Evolutionary conservation across 1,140 invertebrate genomes (phyloP), one percentile per base, ranked within the genome.

Genomic region (Drosophila bifasciata): DNA sequence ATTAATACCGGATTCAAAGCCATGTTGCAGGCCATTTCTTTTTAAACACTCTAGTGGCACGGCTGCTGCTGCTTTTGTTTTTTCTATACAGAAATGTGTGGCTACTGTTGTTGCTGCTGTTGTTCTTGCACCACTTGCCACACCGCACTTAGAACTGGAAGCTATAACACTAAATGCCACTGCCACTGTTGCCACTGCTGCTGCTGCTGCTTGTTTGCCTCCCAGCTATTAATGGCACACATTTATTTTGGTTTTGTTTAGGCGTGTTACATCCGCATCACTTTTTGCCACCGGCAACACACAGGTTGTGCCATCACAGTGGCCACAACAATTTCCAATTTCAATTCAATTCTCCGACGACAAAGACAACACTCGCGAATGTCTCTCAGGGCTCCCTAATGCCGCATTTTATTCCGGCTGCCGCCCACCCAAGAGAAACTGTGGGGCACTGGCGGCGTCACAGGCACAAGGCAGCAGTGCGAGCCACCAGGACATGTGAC

Each of bases 191-290:
- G 63, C 40, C 66, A 58, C 55, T 50, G 52, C 50, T 44, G 32
- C 56, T 39, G 6, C 15, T 19, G 46, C 69, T 48, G 55, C 69
- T 49, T 46, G 44, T 46, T 17, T 25, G 23, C 5, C 23, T 25
- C 23, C 44, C 58, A 52, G 68, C 67, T 51, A 49, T 66, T 73
- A 41, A 36, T 55, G 62, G 72, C 56, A 74, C 72, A 58, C 81
- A 85, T 86, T 86, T 86, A 67, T 56, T 84, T 50, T 36, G 56
- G 64, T 64, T 48, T 45, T 44, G 71, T 41, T 19, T 19, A 2
- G 44, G 8, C 9, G 9, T 17, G 39, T 23, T 58, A 16, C 21
- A 15, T 5, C 36, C n/a, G 49, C 19, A n/a, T n/a, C 21, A 41
- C 15, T 44, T 16, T 48, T 28, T 50, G 8, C 36, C 44, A 39